Evolutionary conservation across 1,140 invertebrate species (phyloP), one percentile per base, ranked within the genome.

Genomic region (Zaprionus tsacasi): DNA sequence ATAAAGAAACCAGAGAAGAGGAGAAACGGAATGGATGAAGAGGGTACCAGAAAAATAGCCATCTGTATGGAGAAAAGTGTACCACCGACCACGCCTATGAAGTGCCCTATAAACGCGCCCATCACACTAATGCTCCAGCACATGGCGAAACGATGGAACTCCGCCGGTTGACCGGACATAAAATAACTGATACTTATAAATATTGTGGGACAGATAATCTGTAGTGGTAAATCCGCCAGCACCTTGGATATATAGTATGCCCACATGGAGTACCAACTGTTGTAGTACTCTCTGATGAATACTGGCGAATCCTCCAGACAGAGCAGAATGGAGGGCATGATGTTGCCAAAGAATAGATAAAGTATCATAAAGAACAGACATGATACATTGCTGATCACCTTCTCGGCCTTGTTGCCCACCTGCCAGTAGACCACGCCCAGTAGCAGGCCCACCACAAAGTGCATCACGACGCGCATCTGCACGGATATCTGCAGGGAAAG

Each of bases 251-350:
- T 93, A 78, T 97, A 98, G 91, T 98, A 98, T 0, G 96, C 94
- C 52, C 95, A 94, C 6, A 98, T 92, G n/a, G 96, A 96, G 89
- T 98, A 98, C 97, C 97, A 98, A 82, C 97, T 97, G 90, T 98
- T 98, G 17, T 96, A 93, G 93, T 98, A 96, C 92, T 98, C 97
- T 79, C 97, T 94, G 15, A 97, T 92, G 78, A 98, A 96, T 0
- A 98, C 97, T n/a, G 94, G 93, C 73, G 97, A 95, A 93, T 98
- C 97, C 52, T 95, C 93, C 0, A 97, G 96, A 94, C 97, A 98
- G 59, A 96, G 96, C 60, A 97, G 94, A 57, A 98, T 96, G 36
- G 97, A 97, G 3, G 97, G 97, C 97, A 98, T 98, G 0, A 97
- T 94, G 76, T 97, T 97, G 4, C 96, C 95, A 81, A 97, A 97